A percentile compares a stretch with the other conserved stretches of the same genome.
phyloP scores from a whole-genome alignment of 2,888 invertebrate species.

The Gisinianus flammeolus region DNA sequence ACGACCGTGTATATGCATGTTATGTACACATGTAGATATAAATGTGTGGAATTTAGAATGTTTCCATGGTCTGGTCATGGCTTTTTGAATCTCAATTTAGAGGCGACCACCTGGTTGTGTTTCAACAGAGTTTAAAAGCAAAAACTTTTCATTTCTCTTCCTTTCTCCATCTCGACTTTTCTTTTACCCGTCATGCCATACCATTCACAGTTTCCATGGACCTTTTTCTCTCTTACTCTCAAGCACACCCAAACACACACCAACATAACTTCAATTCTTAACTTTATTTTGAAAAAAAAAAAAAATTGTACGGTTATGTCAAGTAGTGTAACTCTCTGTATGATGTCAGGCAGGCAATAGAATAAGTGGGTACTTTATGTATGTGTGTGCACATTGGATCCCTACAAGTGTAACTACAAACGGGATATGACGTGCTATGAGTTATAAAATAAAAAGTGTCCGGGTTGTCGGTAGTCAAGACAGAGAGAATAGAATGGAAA shows the following conservation, averaged over 20 bases:
- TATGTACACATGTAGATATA: no score
- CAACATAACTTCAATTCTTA: not conserved
- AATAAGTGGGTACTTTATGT: no score
- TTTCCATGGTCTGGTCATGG: not conserved
- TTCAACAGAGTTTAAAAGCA: not conserved
- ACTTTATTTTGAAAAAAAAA: conserved; percentile 2
- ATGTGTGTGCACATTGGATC: no score
- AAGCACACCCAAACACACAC: not conserved
- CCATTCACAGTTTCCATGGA: not conserved
- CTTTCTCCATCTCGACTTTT: not conserved
- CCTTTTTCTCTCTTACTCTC: no score
- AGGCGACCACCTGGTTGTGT: not conserved
- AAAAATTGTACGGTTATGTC: not conserved
- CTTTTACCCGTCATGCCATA: not conserved
- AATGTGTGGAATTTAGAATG: not conserved
- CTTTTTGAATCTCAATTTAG: not conserved
- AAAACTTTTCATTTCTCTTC: not conserved
- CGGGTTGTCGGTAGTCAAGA: not conserved
- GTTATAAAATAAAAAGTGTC: conserved; percentile 6
- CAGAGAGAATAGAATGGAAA: not conserved
- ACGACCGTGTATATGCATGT: not conserved
- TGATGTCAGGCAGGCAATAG: not conserved
- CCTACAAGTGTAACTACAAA: not conserved
- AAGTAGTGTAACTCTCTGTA: conserved; percentile 4
- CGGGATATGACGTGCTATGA: not conserved